phyloP scores from a whole-genome alignment of 2,113 vertebrate genomes.

The Heterocephalus glaber region DNA sequence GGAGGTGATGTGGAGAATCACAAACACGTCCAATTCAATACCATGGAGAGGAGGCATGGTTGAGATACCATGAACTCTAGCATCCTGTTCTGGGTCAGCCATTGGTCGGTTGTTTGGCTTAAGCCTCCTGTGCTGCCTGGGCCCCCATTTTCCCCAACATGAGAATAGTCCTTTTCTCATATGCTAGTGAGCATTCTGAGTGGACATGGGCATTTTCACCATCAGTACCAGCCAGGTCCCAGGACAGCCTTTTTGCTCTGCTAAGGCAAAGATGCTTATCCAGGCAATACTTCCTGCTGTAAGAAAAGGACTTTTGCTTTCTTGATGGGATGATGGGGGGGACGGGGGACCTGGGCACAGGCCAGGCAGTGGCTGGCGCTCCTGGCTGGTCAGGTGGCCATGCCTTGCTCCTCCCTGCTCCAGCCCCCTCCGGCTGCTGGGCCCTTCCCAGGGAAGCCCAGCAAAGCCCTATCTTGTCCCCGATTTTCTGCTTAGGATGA shows the following conservation, averaged over 20 bases:
- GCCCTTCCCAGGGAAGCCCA: not conserved
- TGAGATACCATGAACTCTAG: not conserved
- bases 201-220: not conserved
- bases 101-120: not conserved
- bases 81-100: not conserved
- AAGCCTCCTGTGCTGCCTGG: not conserved
- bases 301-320: not conserved
- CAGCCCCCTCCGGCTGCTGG: not conserved
- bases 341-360: accelerated
- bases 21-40: not conserved
- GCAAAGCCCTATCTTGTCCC: too few species aligned
- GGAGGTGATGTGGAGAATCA: not conserved
- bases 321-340: not conserved
- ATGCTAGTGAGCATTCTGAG: accelerated
- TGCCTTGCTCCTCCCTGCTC: not conserved
- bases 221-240: not conserved
- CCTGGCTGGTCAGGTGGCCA: not conserved
- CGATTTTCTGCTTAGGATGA: not conserved
- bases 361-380: not conserved
- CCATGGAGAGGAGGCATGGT: not conserved
- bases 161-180: not conserved
- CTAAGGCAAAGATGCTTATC: not conserved
- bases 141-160: not conserved
- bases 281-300: not conserved
- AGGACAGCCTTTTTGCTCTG: not conserved